phyloP scores from a whole-genome alignment of 2,797 vertebrate species.

The Enteromius afrohamiltoni region DNA sequence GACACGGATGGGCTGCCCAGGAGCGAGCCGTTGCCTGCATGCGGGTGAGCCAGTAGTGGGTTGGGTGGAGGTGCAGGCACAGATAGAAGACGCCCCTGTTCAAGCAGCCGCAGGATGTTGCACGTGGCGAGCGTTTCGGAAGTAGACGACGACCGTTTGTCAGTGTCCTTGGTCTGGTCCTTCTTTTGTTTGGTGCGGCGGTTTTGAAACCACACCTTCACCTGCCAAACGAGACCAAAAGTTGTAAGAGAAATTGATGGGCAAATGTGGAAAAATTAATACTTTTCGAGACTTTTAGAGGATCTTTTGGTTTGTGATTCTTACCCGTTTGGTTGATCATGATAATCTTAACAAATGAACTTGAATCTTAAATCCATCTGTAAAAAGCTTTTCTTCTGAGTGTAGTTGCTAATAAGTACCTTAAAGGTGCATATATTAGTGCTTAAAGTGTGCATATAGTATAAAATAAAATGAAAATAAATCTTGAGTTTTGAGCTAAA shows the following conservation, averaged over 20 bases:
- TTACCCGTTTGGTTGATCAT: no score
- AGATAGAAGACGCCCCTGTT: constrained; percentile 89
- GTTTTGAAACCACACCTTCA: constrained; percentile 99
- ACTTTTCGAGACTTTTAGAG: no score
- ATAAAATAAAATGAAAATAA: no score
- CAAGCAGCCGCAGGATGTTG: constrained; percentile 91
- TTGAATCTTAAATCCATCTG: no score
- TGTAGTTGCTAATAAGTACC: no score
- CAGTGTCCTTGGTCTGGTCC: constrained; percentile 93
- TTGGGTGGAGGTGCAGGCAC: constrained; percentile 80
- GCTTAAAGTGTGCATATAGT: no score
- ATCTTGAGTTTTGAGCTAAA: no score
- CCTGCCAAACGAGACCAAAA: constrained; percentile 72
- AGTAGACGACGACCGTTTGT: constrained; percentile 81
- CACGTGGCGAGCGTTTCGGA: constrained; percentile 93
- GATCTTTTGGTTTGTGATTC: no score
- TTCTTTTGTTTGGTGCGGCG: constrained; percentile 98
- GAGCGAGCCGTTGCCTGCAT: constrained; percentile 71
- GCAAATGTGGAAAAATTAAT: no score
- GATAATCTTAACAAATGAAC: no score
- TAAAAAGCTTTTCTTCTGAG: no score
- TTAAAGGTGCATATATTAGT: no score
- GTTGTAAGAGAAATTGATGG: neutral
- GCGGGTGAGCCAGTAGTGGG: constrained; percentile 74
- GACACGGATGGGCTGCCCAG: constrained; percentile 63